Base-by-base conservation (phyloP, 2,113 vertebrate genomes). In the Perca fluviatilis region DNA sequence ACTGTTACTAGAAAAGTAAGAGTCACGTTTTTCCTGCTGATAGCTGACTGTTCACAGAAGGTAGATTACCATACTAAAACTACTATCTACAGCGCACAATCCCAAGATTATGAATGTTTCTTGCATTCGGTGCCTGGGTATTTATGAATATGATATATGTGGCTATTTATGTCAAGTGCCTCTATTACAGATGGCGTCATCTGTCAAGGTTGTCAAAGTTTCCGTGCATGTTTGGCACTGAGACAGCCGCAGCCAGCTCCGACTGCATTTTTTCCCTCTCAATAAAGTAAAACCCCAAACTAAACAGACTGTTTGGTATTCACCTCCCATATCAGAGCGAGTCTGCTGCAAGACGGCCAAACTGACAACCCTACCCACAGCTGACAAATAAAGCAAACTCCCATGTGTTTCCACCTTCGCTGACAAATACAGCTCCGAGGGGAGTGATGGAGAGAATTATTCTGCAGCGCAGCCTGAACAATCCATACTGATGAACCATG, bases 391-490 rank as follows among this genome's bases (percentile, higher is more conserved):
- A 74, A 79, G 80, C 66, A 33, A 74, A 71, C 64, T 61, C 73
- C 79, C 33, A 4, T 30, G 51, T 49, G 71, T 74, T 72, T 61
- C 77, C 57, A 57, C 56, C 64, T 43, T 10, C 49, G 0, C 67
- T 61, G 69, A 67, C 88, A 68, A 69, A 77, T 15, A n/a, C 82
- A 50, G 79, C 77, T 81, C 76, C 51, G 57, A 80, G 46, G 71
- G 66, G 77, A 84, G 84, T 19, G 68, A 89, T 27, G 87, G 70
- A 85, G 81, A 23, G 68, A 57, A 84, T 84, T 36, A 86, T 54
- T 79, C 79, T 40, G 77, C 84, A 43, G 72, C 74, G 15, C 27
- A 49, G 53, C 74, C 36, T 12, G 14, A 49, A 51, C 73, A n/a
- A 23, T 25, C 70, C 74, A 60, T 56, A 54, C 79, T 79, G 78